Percentiles rank a stretch among this genome's conserved stretches.
Evolutionary conservation across 2,888 invertebrate species (phyloP).

Genomic region (Salpingus planirostris): DNA sequence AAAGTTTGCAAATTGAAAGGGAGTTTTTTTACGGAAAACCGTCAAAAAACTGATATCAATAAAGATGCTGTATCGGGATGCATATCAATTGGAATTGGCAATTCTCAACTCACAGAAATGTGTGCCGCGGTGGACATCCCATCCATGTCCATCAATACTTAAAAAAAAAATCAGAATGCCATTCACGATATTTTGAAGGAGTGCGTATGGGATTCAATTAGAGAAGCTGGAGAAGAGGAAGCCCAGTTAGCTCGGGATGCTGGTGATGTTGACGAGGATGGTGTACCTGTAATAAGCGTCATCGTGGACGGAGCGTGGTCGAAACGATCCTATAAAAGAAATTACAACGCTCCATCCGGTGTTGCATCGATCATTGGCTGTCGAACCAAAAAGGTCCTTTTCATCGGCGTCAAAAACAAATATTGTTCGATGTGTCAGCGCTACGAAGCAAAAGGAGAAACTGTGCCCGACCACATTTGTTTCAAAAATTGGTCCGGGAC

Average conservation of each 20-base stretch:
- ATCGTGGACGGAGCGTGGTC: slow-evolving; percentile 20
- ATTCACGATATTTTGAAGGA: slow-evolving; percentile 4
- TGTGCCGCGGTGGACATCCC: slow-evolving; percentile 4
- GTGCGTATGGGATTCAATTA: slow-evolving; percentile 3
- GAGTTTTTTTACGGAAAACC: not conserved
- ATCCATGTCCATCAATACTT: not conserved
- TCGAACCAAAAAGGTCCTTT: slow-evolving; percentile 12
- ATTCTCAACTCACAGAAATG: slow-evolving; percentile 2
- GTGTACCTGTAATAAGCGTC: slow-evolving; percentile 15
- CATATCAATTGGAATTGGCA: not conserved
- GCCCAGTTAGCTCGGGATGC: slow-evolving; percentile 10
- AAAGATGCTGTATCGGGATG: not conserved
- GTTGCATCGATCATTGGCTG: slow-evolving; percentile 8
- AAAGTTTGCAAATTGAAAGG: not conserved
- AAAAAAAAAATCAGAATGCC: not conserved
- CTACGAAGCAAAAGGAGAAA: slow-evolving; percentile 4
- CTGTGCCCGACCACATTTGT: slow-evolving; percentile 8
- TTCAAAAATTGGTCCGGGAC: slow-evolving; percentile 15
- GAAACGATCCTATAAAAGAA: slow-evolving; percentile 15
- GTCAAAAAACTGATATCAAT: not conserved
- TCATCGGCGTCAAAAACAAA: slow-evolving; percentile 15
- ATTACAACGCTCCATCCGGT: slow-evolving; percentile 8
- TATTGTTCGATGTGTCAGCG: slow-evolving; percentile 4
- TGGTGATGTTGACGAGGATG: slow-evolving; percentile 15
- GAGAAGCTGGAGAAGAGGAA: slow-evolving; percentile 2